A percentile compares a stretch with the other conserved stretches of the same genome.
Evolutionary conservation across 2,888 invertebrate genomes (phyloP).

Genomic region (Lathronympha strigana): DNA sequence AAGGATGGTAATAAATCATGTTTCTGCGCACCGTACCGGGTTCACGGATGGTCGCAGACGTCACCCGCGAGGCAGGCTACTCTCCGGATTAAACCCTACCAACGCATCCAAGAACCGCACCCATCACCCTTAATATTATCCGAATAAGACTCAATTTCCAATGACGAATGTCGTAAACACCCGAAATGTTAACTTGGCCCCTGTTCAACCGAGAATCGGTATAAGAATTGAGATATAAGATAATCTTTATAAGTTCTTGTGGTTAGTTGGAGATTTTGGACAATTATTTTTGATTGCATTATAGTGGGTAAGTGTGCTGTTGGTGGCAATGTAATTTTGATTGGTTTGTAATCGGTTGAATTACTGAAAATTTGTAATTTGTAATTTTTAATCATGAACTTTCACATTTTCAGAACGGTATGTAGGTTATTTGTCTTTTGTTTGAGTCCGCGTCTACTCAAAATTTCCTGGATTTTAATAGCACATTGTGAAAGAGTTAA

Average conservation of each 20-base stretch:
- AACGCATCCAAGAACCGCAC: slow-evolving; percentile 46
- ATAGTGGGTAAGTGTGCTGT: slow-evolving; percentile 46
- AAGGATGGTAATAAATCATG: slow-evolving; percentile 1
- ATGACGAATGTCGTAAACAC: background rate
- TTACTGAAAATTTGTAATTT: background rate
- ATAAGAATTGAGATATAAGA: slow-evolving; percentile 49
- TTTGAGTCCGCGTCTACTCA: too few species aligned
- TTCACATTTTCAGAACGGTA: slow-evolving; percentile 2
- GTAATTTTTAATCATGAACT: too few species aligned
- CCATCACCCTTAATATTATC: slow-evolving; percentile 42
- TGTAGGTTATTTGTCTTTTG: too few species aligned
- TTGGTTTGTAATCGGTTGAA: slow-evolving; percentile 14
- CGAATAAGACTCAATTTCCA: slow-evolving; percentile 44
- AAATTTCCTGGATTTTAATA: too few species aligned
- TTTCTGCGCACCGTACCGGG: slow-evolving; percentile 65
- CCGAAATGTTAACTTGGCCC: slow-evolving; percentile 22
- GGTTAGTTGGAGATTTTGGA: slow-evolving; percentile 64
- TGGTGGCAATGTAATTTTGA: slow-evolving; percentile 26
- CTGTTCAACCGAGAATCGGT: slow-evolving; percentile 56
- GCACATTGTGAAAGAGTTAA: too few species aligned
- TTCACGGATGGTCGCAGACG: slow-evolving; percentile 72
- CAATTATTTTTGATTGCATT: slow-evolving; percentile 70
- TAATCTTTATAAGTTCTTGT: slow-evolving; percentile 71
- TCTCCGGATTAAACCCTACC: slow-evolving; percentile 65
- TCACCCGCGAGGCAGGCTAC: slow-evolving; percentile 62